A percentile compares a stretch with the other conserved stretches of the same genome.
Conservation (phyloP, 2,113 vertebrate species). For the Opisthocomus hoazin region DNA sequence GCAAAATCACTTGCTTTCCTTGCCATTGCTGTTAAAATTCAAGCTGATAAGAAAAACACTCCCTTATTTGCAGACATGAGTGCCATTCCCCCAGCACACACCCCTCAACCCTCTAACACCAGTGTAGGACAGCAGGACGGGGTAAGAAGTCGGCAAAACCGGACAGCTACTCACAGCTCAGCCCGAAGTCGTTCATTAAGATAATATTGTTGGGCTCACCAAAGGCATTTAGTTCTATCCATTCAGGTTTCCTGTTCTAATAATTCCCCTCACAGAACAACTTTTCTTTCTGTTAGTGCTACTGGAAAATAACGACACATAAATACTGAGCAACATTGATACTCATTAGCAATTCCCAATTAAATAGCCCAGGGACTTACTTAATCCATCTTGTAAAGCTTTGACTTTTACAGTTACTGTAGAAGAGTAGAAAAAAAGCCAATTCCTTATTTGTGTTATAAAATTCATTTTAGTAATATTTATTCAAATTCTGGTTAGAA, state of each 20-base stretch:
- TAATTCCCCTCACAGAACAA: not conserved
- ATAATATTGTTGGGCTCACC: not conserved
- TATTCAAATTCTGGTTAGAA: not conserved
- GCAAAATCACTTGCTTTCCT: not conserved
- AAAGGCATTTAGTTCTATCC: not conserved
- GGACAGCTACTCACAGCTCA: not conserved
- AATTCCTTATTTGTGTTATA: not conserved
- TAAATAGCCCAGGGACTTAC: not conserved
- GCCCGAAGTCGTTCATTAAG: not conserved
- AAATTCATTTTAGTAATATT: not conserved
- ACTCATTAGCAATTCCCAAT: not conserved
- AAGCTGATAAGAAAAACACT: not conserved
- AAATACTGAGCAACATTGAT: not conserved
- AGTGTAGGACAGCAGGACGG: not conserved
- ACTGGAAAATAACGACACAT: not conserved
- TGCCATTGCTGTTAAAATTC: not conserved
- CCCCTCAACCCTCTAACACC: fast-evolving
- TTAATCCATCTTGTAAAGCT: not conserved
- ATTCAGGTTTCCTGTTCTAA: not conserved
- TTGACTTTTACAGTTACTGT: not conserved
- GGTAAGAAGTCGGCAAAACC: not conserved
- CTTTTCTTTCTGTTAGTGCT: not conserved
- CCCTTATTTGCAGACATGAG: not conserved
- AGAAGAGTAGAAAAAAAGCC: not conserved
- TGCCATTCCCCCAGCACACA: not conserved